These are phyloP conservation scores for Suncus etruscus DNA, from an alignment of 2,113 vertebrate genomes.

Conservation along the genomic window DNA sequence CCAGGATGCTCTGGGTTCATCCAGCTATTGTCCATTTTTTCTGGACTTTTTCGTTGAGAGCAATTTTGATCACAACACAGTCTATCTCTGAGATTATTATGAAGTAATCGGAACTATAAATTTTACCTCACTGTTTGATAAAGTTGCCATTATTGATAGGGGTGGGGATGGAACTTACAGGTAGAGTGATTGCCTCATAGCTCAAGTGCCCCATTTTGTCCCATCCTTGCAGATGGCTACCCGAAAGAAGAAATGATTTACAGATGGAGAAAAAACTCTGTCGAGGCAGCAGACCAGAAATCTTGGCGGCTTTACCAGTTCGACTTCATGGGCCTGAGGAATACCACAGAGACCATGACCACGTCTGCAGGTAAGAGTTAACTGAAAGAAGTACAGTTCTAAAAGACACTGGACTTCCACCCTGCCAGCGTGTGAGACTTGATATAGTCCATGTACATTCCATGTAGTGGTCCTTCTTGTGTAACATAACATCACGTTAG, in stretches of 20 bases:
- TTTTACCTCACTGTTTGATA: background rate
- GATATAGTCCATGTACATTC: background rate
- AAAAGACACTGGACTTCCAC: background rate
- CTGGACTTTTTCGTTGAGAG: background rate
- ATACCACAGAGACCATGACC: conserved; percentile 93
- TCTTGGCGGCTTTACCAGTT: conserved; percentile 99
- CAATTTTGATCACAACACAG: background rate
- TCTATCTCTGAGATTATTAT: background rate
- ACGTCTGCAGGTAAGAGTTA: conserved; percentile 93
- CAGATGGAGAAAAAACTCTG: conserved; percentile 97
- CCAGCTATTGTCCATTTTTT: background rate
- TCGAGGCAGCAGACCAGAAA: conserved; percentile 96
- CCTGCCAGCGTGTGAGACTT: background rate
- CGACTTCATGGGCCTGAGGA: conserved; percentile 97
- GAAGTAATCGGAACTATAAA: background rate
- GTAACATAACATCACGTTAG: background rate
- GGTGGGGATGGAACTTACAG: too few species aligned
- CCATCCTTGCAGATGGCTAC: conserved; percentile 94
- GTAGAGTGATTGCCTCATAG: too few species aligned
- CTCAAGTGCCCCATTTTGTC: background rate
- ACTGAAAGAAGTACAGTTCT: background rate
- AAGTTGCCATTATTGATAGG: background rate
- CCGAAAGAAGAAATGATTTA: conserved; percentile 98
- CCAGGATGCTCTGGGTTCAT: background rate
- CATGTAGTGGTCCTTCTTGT: background rate